Conservation (phyloP, 2,888 invertebrate genomes). For the Caenorhabditis becei region DNA sequence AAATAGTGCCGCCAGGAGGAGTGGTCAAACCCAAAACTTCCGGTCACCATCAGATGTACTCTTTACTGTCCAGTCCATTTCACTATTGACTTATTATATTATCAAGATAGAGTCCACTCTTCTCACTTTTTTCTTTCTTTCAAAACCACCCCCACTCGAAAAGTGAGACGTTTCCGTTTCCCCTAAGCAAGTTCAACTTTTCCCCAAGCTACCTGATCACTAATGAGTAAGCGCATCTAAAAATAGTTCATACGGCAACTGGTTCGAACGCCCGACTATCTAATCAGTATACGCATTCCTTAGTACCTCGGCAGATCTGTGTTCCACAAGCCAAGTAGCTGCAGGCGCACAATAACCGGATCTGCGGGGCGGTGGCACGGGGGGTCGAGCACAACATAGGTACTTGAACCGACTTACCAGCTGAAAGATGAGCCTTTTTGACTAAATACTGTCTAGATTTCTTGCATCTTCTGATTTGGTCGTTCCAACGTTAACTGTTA, state of each 20-base stretch:
- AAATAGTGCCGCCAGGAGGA: conserved; percentile 17
- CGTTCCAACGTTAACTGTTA: too few species aligned
- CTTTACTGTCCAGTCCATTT: background rate
- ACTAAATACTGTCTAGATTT: too few species aligned
- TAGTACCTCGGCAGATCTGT: background rate
- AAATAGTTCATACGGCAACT: conserved; percentile 43
- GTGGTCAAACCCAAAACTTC: conserved; percentile 33
- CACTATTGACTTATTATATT: conserved; percentile 40
- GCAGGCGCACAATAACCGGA: conserved; percentile 27
- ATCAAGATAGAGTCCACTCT: conserved; percentile 18
- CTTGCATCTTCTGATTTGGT: too few species aligned
- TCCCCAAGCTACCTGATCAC: too few species aligned
- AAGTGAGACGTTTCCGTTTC: too few species aligned
- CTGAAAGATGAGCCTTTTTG: conserved; percentile 26
- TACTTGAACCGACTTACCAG: conserved; percentile 37
- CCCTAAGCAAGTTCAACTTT: too few species aligned
- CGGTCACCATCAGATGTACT: conserved; percentile 16
- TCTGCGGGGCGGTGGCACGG: background rate
- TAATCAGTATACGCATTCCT: background rate
- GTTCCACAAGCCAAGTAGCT: background rate
- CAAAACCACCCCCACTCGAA: conserved; percentile 5
- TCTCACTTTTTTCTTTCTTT: conserved; percentile 6
- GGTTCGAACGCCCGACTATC: background rate
- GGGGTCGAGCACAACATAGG: conserved; percentile 28
- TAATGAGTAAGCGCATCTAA: too few species aligned